Evolutionary conservation across 2,113 vertebrate genomes (phyloP).

Genomic region (Mandrillus leucophaeus): DNA sequence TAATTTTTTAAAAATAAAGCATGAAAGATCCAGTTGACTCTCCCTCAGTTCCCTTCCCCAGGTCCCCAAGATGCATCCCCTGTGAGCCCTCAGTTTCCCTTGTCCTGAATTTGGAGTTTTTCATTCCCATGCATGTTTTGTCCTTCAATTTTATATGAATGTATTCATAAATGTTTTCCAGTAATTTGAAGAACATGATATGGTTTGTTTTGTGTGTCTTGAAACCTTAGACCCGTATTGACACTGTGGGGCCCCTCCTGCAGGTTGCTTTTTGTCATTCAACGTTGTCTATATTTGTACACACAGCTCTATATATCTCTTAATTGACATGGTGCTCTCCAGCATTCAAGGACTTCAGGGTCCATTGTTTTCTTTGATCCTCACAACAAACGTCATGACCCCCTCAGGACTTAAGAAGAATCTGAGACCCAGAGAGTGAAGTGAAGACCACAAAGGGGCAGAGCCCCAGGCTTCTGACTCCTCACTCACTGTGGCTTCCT

Average conservation of each 20-base stretch:
- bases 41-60: neutral
- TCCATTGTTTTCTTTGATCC: neutral
- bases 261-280: neutral
- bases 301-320: neutral
- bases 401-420: neutral
- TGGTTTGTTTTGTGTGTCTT: neutral
- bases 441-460: neutral
- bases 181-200: neutral
- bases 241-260: neutral
- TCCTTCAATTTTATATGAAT: slow-evolving; percentile 22
- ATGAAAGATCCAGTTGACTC: neutral
- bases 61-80: neutral
- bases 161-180: neutral
- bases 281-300: neutral
- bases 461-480: neutral
- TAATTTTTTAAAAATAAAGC: neutral
- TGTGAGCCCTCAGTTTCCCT: neutral
- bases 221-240: neutral
- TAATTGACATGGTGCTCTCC: neutral
- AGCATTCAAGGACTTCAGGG: neutral
- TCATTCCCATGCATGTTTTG: neutral
- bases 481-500: neutral
- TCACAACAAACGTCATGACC: neutral
- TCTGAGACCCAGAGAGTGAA: neutral
- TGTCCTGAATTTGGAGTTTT: slow-evolving; percentile 16